Base-by-base conservation (phyloP, 2,113 vertebrate species). In the Syrmaticus mikado region DNA sequence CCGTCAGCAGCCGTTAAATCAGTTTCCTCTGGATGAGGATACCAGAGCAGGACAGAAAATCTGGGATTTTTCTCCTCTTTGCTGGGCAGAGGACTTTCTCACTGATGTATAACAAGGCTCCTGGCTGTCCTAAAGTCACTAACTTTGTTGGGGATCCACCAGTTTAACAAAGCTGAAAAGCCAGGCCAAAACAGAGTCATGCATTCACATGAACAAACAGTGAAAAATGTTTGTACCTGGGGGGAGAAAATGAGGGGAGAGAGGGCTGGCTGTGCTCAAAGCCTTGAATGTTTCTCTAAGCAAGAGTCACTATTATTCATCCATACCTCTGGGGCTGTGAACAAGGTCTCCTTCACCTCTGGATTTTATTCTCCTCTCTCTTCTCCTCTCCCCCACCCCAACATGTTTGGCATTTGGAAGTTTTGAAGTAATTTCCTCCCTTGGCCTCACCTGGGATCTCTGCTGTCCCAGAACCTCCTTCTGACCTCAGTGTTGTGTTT, bases 401-500 rank as follows among this genome's bases (percentile, higher is more conserved):
- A 96, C 83, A 94, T 93, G 92, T 94, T 97, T 97, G 97, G 96
- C 92, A 98, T 97, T 98, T 98, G 96, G 88, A 97, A 92, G 85
- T 96, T 98, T 97, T 97, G 97, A 98, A 98, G 97, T 91, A 97
- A 98, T 98, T 98, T 98, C 97, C 97, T 98, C 95, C 90, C 96
- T 94, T 96, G 94, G 97, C 95, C 96, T 98, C 97, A 98, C 97
- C 98, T 98, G 97, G 97, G 96, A 97, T 97, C 97, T 97, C 91
- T 96, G 97, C 96, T 98, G 96, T 97, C 97, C 97, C 97, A 97
- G 96, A 98, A 97, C 97, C 97, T 98, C 96, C 96, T 96, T 78
- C 95, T 98, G 97, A 98, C 98, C 98, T 97, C 97, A 97, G 97
- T 97, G 97, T 98, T 98, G 97, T 98, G 98, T 98, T 98, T 98